Conservation (phyloP, 2,888 invertebrate species). For the Isoperla grammatica region DNA sequence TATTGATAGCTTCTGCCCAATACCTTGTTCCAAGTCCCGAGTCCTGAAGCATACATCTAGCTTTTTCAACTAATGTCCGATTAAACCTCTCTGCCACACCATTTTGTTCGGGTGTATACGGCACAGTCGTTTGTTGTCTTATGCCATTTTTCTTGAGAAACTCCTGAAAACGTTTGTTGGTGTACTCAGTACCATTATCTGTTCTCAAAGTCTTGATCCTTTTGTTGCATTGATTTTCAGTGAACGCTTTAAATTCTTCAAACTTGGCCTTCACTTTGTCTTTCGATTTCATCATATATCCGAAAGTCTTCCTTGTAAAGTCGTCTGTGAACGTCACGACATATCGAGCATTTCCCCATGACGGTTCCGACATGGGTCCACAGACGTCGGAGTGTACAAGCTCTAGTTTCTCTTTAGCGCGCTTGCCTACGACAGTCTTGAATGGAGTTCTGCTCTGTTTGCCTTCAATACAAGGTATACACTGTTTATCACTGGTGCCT, state of each 20-base stretch:
- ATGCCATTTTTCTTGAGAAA: constrained; percentile 35
- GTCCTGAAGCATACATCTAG: constrained; percentile 28
- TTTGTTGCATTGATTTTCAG: constrained; percentile 34
- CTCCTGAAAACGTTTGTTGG: constrained; percentile 31
- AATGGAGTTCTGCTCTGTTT: constrained; percentile 34
- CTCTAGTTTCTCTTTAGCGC: no score
- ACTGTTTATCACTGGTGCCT: no score
- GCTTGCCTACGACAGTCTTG: constrained; percentile 8
- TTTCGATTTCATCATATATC: constrained; percentile 37
- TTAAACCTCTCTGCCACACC: constrained; percentile 30
- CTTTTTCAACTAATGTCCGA: constrained; percentile 14
- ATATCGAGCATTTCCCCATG: constrained; percentile 35
- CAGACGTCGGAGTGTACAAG: no score
- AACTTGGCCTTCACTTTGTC: constrained; percentile 34
- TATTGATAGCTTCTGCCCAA: constrained; percentile 33
- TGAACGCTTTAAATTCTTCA: constrained; percentile 35
- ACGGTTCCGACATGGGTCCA: no score
- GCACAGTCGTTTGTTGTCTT: constrained; percentile 35
- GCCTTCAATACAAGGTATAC: constrained; percentile 34
- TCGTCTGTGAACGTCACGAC: constrained; percentile 41
- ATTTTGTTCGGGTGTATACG: constrained; percentile 41
- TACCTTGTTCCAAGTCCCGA: background rate
- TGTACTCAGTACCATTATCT: constrained; percentile 33
- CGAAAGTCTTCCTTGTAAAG: constrained; percentile 34
- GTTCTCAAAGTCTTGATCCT: constrained; percentile 38